Evolutionary conservation across 2,888 invertebrate species (phyloP), one percentile per base, ranked within the genome.

Genomic region (Tromatobia lineatoria): DNA sequence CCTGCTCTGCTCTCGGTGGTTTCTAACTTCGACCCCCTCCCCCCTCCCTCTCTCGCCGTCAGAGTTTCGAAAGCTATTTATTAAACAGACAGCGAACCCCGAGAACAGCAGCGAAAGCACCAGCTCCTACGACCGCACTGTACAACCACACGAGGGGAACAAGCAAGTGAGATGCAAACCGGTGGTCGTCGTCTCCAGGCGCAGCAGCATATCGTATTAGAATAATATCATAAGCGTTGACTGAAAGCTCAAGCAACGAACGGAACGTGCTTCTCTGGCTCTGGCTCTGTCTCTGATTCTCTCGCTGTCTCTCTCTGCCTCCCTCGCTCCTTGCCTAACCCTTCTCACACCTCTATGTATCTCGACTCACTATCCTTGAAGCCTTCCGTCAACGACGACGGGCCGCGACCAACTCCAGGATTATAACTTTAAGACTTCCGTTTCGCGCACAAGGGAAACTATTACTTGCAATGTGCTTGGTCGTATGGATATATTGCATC

Each of bases 141-240:
- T 23, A 23, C 20, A 23, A 10, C 13, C 20, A 57, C 20, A 23
- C 13, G 57, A 57, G 20, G 23, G 25, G 6, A 13, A 59, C 61
- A 61, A 52, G 25, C 67, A 59, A 52, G 69, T 25, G 64, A 69
- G 57, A 82, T 42, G 66, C 23, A 6, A 70, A 20, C 57, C 54
- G 78, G 69, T 23, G 69, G 61, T 74, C 38, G 76, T 52, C 79
- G 83, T 84, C 81, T 85, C 86, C 70, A 76, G 79, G 83, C 80
- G 70, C 70, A 76, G 45, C 45, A 54, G 70, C 76, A 79, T 86
- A 86, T 87, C 87, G 85, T 82, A 87, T 88, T 87, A 88, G 87
- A 88, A 88, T 88, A 87, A 88, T 88, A 86, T 87, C 87, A 87
- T 86, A 83, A 87, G 83, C 85, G 80, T 85, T 82, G 87, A 88